phyloP scores from a whole-genome alignment of 2,797 vertebrate genomes.

The Pangasius macronema region DNA sequence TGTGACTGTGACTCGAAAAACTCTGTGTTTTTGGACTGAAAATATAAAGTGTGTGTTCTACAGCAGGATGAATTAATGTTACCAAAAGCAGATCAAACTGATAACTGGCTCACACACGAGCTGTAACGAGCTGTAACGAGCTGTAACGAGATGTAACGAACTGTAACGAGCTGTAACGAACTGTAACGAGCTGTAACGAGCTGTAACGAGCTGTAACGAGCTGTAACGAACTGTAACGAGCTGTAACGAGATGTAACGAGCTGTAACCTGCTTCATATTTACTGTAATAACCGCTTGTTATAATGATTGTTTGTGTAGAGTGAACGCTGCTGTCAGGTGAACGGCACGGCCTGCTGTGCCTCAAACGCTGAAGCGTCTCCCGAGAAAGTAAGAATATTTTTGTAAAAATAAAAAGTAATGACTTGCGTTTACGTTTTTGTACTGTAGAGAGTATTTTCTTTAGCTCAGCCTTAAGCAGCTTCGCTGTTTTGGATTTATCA shows the following conservation, averaged over 20 bases:
- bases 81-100: background rate
- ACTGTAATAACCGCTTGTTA: background rate
- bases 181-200: too few relatives aligned
- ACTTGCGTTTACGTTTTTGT: background rate
- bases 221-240: too few relatives aligned
- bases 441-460: background rate
- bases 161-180: too few relatives aligned
- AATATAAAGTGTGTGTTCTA: background rate
- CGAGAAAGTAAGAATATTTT: slow-evolving; percentile 31
- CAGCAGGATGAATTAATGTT: background rate
- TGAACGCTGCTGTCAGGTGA: slow-evolving; percentile 49
- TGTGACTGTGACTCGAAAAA: background rate
- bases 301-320: background rate
- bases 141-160: too few relatives aligned
- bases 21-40: background rate
- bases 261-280: background rate
- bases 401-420: background rate
- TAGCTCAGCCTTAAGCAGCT: background rate
- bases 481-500: background rate
- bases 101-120: background rate
- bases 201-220: too few relatives aligned
- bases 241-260: background rate
- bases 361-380: slow-evolving; percentile 1
- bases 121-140: background rate
- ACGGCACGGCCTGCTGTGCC: slow-evolving; percentile 2